phyloP scores from a whole-genome alignment of 2,888 invertebrate genomes.

The Drosophila tanythrix region DNA sequence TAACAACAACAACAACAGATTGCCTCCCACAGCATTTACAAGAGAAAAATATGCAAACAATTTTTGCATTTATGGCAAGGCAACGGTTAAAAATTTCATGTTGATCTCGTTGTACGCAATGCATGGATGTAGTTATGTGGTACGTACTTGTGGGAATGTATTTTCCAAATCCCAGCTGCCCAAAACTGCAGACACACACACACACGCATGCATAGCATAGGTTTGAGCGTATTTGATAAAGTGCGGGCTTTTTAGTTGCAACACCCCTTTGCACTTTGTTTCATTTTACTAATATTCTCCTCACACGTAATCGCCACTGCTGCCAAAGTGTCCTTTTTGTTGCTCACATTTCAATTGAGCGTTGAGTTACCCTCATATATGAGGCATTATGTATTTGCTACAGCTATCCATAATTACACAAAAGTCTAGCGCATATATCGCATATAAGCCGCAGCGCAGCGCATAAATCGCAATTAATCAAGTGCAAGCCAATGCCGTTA shows the following conservation, averaged over 20 bases:
- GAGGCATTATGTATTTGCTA: slow-evolving; percentile 33
- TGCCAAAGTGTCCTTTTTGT: slow-evolving; percentile 53
- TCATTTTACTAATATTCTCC: slow-evolving; percentile 35
- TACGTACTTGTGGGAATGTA: slow-evolving; percentile 44
- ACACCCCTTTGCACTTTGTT: slow-evolving; percentile 52
- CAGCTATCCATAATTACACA: slow-evolving; percentile 67
- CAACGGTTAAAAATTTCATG: slow-evolving; percentile 48
- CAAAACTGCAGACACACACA: slow-evolving; percentile 2
- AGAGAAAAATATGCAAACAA: slow-evolving; percentile 58
- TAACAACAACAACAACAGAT: slow-evolving; percentile 21
- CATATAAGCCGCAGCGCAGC: slow-evolving; percentile 70
- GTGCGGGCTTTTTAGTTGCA: slow-evolving; percentile 38
- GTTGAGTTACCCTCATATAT: slow-evolving; percentile 61
- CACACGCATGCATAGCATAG: slow-evolving; percentile 48
- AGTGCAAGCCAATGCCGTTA: slow-evolving; percentile 78
- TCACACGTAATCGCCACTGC: slow-evolving; percentile 40
- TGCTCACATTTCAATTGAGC: slow-evolving; percentile 54
- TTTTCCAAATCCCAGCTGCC: slow-evolving; percentile 51
- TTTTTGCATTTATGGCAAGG: slow-evolving; percentile 57
- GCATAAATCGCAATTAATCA: slow-evolving; percentile 80
- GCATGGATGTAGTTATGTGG: slow-evolving; percentile 1
- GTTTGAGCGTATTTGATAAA: slow-evolving; percentile 42
- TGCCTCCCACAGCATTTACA: slow-evolving; percentile 22
- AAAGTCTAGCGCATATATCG: slow-evolving; percentile 60
- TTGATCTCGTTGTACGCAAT: slow-evolving; percentile 53